Conservation (phyloP, 2,888 invertebrate genomes). For the Galerucella pusilla region DNA sequence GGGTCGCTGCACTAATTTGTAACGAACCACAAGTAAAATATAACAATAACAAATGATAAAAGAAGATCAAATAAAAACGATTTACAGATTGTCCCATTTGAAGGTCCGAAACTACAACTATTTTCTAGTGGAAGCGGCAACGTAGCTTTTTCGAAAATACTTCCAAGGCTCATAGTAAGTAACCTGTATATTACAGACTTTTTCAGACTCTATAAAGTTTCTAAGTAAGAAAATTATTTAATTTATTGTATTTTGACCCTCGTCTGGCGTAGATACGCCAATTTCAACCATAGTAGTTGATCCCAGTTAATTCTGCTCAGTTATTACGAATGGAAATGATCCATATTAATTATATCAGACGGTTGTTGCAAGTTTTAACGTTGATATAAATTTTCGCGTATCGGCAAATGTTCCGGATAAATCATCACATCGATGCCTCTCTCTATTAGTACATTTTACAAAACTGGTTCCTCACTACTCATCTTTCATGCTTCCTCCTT, state of each 20-base stretch:
- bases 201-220: too few relatives aligned
- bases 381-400: constrained; percentile 35
- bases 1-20: too few relatives aligned
- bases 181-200: too few relatives aligned
- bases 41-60: too few relatives aligned
- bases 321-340: constrained; percentile 40
- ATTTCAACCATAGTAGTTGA: neutral
- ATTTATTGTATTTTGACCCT: neutral
- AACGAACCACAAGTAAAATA: too few relatives aligned
- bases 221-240: too few relatives aligned
- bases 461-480: constrained; percentile 24
- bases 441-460: constrained; percentile 21
- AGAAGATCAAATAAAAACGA: too few relatives aligned
- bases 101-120: too few relatives aligned
- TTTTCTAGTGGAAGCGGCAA: too few relatives aligned
- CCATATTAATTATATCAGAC: constrained; percentile 40
- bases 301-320: neutral
- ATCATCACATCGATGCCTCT: constrained; percentile 34
- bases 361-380: constrained; percentile 31
- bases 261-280: neutral
- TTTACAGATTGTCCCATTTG: too few relatives aligned
- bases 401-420: constrained; percentile 43
- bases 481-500: constrained; percentile 2
- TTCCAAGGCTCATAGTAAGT: too few relatives aligned
- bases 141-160: too few relatives aligned